A percentile compares a stretch with the other conserved stretches of the same genome.
Evolutionary conservation across 1,140 invertebrate genomes (phyloP).

Genomic region (Trinorchestia longiramus): DNA sequence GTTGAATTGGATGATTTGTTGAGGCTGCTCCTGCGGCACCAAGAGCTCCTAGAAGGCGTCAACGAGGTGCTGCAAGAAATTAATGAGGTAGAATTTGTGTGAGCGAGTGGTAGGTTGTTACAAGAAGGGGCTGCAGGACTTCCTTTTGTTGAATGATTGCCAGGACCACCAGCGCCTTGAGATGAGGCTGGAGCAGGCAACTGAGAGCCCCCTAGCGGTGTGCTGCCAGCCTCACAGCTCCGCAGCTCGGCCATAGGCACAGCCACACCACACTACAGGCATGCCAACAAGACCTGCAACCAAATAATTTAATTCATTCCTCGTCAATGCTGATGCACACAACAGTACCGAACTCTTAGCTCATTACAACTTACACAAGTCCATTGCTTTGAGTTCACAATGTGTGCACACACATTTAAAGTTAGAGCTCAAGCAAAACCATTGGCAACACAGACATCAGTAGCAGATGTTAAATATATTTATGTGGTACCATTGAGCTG

Average conservation of each 20-base stretch:
- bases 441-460: too few species aligned
- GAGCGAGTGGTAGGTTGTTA: neutral
- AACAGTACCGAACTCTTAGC: neutral
- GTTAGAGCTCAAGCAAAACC: too few species aligned
- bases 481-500: too few species aligned
- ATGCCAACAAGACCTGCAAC: slow-evolving; percentile 49
- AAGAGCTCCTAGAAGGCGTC: neutral
- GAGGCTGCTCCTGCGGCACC: slow-evolving; percentile 19
- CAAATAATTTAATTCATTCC: neutral
- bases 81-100: neutral
- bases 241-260: slow-evolving; percentile 53
- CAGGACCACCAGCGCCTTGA: neutral
- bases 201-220: slow-evolving; percentile 45
- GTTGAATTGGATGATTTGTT: neutral
- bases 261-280: slow-evolving; percentile 53
- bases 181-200: slow-evolving; percentile 52
- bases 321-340: neutral
- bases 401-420: too few species aligned
- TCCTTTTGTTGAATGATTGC: neutral
- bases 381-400: too few species aligned
- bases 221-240: slow-evolving; percentile 54
- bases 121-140: neutral
- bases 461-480: too few species aligned
- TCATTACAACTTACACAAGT: too few species aligned
- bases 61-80: neutral